Evolutionary conservation across 2,888 invertebrate genomes (phyloP), one percentile per base, ranked within the genome.

Genomic region (Cheilosia vernalis): DNA sequence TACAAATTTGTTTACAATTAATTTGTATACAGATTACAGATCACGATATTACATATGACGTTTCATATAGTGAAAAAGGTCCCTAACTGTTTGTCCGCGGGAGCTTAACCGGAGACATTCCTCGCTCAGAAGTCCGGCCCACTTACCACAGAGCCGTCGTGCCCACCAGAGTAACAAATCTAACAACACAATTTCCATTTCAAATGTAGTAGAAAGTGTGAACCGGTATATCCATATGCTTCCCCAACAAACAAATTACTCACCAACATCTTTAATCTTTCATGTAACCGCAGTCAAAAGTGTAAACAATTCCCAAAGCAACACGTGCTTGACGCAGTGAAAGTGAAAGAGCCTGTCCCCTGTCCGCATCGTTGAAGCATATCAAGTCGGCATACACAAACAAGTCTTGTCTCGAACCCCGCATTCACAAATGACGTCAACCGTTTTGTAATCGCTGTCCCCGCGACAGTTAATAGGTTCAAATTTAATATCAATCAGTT

Each of bases 311-410:
- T 19, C 40, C 33, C 27, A 9, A 49, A 76, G 42, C 56, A 55
- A 30, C 61, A 21, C 21, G 30, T 13, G 40, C 33, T 49, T 17
- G 47, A 19, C 10, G 19, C 33, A 61, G 27, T 47, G 77, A 77
- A 82, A 82, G 82, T 66, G 69, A 77, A 66, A 77, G 70, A 64
- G 64, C 56, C 47, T 17, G n/a, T 19, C 47, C 9, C 56, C 47
- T 17, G n/a, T 19, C 47, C 9, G 40, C 58, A 58, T 4, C 5
- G n/a, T 17, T 64, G 56, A 13, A 7, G n/a, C 6, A 19, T 47
- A 2, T 19, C 17, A 9, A 19, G 63, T 15, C 47, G 30, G 53
- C 40, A 30, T 17, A 60, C 1, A 21, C 30, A 24, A 10, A 44
- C 30, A 33, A 13, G 37, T 9, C 27, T 19, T 55, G 47, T 19